Base-by-base conservation (phyloP, 1,140 invertebrate genomes). In the Drosophila navojoa region DNA sequence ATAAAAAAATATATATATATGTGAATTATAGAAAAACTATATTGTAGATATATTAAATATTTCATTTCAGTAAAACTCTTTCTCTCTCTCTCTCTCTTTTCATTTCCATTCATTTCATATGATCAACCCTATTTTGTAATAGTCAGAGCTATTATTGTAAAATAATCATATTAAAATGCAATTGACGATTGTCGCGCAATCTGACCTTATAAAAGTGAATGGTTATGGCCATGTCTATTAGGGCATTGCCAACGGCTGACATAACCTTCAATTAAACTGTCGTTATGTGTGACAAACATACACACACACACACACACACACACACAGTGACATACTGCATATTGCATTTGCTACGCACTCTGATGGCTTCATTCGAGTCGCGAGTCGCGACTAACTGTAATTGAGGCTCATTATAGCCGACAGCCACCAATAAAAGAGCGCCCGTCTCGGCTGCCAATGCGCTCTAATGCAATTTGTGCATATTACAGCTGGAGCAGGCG, bases 211-310 rank as follows among this genome's bases (percentile, higher is more conserved):
- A 60, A 63, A 55, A 55, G 57, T 52, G 40, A 53, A 61, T 61
- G 6, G 47, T 63, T 50, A 54, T 55, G 27, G 16, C 10, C 35
- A 25, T 45, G 10, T 50, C 40, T 50, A 27, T 49, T 35, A 25
- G 32, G 62, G 32, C 42, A 25, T 15, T 44, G 44, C 62, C 52
- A 19, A 13, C 10, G 55, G 35, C 50, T 40, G 22, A 52, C 63
- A 81, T 64, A 73, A 68, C 64, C 78, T 86, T 81, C 71, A 81
- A 86, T 86, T 79, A 87, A 79, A 62, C 68, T 76, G 71, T 76
- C 69, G 76, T 79, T 69, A 73, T 73, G 58, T 68, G 68, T 42
- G 49, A 74, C 47, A 62, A 22, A 40, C 5, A 15, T n/a, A 38
- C 16, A 44, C 1, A 5, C 19, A 22, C 19, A 22, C 19, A 22